Evolutionary conservation across 35 echinoderm and acorn worm genomes (phyloP), one percentile per base, ranked within the genome.

Genomic region (Nesometra sesokonis): DNA sequence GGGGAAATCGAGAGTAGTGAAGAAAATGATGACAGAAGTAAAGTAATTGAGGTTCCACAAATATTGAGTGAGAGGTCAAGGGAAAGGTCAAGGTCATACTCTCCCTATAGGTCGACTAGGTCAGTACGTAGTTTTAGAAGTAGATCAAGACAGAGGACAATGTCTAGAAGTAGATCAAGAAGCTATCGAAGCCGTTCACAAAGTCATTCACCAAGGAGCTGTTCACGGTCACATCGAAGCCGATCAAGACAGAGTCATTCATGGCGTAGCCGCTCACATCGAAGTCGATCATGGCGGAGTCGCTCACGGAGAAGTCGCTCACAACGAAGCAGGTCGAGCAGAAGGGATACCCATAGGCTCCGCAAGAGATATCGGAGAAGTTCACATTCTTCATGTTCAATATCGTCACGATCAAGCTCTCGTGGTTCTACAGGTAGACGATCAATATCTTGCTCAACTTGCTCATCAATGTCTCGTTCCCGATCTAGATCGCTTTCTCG

Each of bases 381-480:
- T 33, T 87, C 86, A 30, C 29, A 35, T 34, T 87, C 57, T 36
- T 78, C 86, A 39, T 83, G 37, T 36, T 87, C 86, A 17, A 19
- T 46, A 37, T 89, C 82, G 33, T 78, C 43, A 40, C 23, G 82
- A 32, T 34, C 82, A 3, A 52, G 31, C 30, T 79, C 67, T 4
- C 82, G 32, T 32, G 29, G 40, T 31, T 86, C 89, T 40, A 15
- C 46, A 30, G 38, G 81, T 78, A 77, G 76, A 34, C 34, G 47
- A 21, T 91, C 89, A 37, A 5, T 21, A 29, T 91, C 89, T 13
- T 80, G 84, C 32, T 91, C 89, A 0, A 33, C 30, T 15, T 91
- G 84, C 0, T 46, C 32, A 13, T 91, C 90, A 1, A 86, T 78
- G 23, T 91, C 89, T 33, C 32, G 83, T 21, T 86, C 77, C 0